phyloP scores from a whole-genome alignment of 2,888 invertebrate species.

The Noctua janthe region DNA sequence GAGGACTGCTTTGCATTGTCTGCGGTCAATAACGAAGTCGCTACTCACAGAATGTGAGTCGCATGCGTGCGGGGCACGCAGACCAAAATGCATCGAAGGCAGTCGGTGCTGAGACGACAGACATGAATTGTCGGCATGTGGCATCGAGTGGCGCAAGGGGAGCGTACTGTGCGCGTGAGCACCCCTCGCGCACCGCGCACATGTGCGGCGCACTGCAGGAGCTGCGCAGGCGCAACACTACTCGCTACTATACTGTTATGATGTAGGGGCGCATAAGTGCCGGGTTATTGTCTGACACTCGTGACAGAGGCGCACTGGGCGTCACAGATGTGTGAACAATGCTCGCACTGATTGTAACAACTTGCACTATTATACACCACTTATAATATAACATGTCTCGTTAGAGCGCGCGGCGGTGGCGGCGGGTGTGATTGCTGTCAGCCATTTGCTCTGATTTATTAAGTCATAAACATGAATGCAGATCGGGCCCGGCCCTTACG shows the following conservation, averaged over 20 bases:
- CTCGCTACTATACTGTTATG: slow-evolving; percentile 28
- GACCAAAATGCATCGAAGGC: background rate
- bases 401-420: background rate
- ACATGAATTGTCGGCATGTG: slow-evolving; percentile 36
- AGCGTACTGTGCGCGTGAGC: slow-evolving; percentile 9
- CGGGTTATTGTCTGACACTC: slow-evolving; percentile 7
- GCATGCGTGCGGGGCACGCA: background rate
- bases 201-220: background rate
- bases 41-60: background rate
- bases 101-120: background rate
- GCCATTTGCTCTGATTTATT: slow-evolving; percentile 13
- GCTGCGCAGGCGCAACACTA: slow-evolving; percentile 38
- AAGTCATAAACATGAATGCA: slow-evolving; percentile 4
- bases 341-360: slow-evolving; percentile 3
- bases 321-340: slow-evolving; percentile 52
- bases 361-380: background rate
- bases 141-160: slow-evolving; percentile 45
- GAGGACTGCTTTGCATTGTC: background rate
- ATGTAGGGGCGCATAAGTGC: slow-evolving; percentile 16
- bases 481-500: background rate
- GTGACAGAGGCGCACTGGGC: slow-evolving; percentile 1
- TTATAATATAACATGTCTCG: background rate
- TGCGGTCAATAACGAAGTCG: background rate
- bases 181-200: slow-evolving; percentile 9
- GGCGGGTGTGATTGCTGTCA: background rate